Conservation (phyloP, 2,797 vertebrate genomes). For the Pitangus sulphuratus region DNA sequence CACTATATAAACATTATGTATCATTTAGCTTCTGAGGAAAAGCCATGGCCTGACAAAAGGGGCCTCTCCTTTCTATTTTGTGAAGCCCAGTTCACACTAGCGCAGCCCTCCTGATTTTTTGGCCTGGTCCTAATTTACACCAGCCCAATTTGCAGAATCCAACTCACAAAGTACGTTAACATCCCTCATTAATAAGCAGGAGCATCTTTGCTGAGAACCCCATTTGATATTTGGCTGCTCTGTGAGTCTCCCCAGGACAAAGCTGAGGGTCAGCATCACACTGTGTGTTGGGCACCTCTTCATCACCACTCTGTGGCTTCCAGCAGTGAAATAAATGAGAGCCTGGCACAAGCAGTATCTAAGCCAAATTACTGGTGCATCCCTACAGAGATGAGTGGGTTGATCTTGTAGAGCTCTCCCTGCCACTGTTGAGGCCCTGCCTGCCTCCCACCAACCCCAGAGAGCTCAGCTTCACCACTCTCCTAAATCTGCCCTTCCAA, state of each 20-base stretch:
- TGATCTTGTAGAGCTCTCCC: background rate
- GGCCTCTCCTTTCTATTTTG: slow-evolving; percentile 22
- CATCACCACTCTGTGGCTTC: background rate
- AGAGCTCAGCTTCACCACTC: background rate
- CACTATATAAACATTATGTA: slow-evolving; percentile 66
- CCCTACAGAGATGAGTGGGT: too few species aligned
- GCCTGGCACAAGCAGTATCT: background rate
- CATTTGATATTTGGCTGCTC: too few species aligned
- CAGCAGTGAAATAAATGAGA: background rate
- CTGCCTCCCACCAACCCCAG: background rate
- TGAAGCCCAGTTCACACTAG: background rate
- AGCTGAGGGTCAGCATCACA: background rate
- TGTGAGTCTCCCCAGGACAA: background rate
- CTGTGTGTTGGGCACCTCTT: rapidly evolving
- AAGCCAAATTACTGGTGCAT: background rate
- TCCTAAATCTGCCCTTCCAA: background rate
- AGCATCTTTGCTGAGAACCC: background rate
- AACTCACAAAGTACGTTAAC: background rate
- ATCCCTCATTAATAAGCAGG: background rate
- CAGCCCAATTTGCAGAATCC: background rate
- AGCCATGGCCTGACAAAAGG: slow-evolving; percentile 28
- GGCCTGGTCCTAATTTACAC: background rate
- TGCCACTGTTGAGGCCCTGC: background rate
- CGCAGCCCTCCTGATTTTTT: background rate
- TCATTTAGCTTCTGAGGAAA: slow-evolving; percentile 59